A percentile compares a stretch with the other conserved stretches of the same genome.
Conservation (phyloP, 2,113 vertebrate species). For the Callopanchax toddi region DNA sequence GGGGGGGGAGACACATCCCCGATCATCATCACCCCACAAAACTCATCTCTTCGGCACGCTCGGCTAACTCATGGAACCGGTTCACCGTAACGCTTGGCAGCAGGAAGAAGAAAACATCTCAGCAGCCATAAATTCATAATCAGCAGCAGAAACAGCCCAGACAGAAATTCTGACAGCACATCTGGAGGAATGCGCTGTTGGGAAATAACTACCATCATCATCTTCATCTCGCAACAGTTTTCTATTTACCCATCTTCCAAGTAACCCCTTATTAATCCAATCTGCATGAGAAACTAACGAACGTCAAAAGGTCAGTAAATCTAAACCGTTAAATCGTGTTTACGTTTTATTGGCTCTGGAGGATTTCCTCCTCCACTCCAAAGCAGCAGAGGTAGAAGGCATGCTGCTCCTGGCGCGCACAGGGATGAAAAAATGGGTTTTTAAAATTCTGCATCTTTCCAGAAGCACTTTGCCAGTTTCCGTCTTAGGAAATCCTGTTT, state of each 20-base stretch:
- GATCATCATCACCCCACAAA: constrained; percentile 48
- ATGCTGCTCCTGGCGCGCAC: constrained; percentile 10
- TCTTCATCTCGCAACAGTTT: constrained; percentile 36
- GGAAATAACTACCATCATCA: constrained; percentile 30
- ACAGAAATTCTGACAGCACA: constrained; percentile 28
- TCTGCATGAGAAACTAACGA: constrained; percentile 56
- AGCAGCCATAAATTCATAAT: constrained; percentile 46
- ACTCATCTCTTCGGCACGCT: constrained; percentile 59
- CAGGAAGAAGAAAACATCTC: constrained; percentile 17
- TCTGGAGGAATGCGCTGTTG: constrained; percentile 37
- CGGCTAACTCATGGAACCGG: constrained; percentile 64
- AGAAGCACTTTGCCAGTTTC: not conserved
- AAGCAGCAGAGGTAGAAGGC: not conserved
- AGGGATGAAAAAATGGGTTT: not conserved
- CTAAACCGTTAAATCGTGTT: constrained; percentile 7
- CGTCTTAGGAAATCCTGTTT: too few species aligned
- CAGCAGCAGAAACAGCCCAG: constrained; percentile 28
- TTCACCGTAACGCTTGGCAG: constrained; percentile 56
- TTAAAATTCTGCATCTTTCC: not conserved
- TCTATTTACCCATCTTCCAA: constrained; percentile 33
- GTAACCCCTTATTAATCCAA: constrained; percentile 33
- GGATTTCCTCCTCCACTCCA: not conserved
- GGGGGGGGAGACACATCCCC: constrained; percentile 41
- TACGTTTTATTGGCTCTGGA: constrained; percentile 10
- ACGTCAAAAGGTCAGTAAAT: constrained; percentile 24